Base-by-base conservation (phyloP, 2,113 vertebrate species). In the Rissa tridactyla region DNA sequence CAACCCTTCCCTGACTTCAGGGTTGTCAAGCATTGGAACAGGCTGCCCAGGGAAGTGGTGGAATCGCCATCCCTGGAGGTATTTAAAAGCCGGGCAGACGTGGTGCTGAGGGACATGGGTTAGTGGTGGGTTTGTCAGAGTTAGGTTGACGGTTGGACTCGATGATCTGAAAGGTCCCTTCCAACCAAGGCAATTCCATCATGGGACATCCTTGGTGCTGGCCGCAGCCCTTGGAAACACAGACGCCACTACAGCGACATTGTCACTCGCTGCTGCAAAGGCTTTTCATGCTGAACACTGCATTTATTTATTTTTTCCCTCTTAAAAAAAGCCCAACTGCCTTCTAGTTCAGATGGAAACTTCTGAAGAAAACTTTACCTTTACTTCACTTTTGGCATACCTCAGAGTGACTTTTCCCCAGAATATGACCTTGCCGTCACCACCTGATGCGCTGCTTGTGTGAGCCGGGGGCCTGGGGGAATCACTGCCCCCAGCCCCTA, bases 211-310 rank as follows among this genome's bases (percentile, higher is more conserved):
- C 42, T 47, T 9, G 4, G n/a, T 55, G 65, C 47, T 6, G 4
- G 20, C 55, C 2, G 0, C 14, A 38, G 44, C 71, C 54, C 52
- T 32, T 13, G 44, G 77, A 52, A 22, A 11, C 44, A 3, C 40
- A 47, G 16, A 46, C 15, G 46, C 42, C 46, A 1, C 60, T 30
- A 14, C 30, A 20, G 3, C 19, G 62, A 25, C 70, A 2, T 47
- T 57, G 38, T 47, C 13, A 11, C 82, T 90, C 23, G 0, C 42
- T 60, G 68, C 88, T 88, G 66, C 44, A 34, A 17, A 71, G 23
- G 26, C 4, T n/a, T 72, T 80, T 20, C 61, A 2, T 1, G 14
- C 60, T 57, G 60, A 82, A 42, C 26, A 2, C 61, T 0, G 0
- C 46, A 1, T 26, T 15, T 42, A 22, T 62, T 13, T 36, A 12